A percentile compares a stretch with the other conserved stretches of the same genome.
These are phyloP conservation scores for Trichonephila clavata DNA, from an alignment of 1,140 invertebrate species.

Conservation along the genomic window DNA sequence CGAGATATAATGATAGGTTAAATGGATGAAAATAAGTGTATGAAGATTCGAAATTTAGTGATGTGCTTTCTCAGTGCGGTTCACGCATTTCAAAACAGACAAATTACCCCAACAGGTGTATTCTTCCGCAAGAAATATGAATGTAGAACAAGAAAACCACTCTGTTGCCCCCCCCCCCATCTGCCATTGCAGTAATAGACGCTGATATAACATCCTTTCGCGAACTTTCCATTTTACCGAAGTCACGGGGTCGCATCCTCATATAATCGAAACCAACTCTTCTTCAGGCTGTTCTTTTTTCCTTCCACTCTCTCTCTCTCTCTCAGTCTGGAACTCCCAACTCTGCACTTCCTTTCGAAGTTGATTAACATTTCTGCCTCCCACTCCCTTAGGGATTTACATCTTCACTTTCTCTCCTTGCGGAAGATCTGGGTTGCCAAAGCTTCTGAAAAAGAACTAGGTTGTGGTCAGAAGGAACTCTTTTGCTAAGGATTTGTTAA, in stretches of 20 bases:
- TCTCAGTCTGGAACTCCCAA: background rate
- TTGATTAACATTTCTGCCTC: slow-evolving; percentile 17
- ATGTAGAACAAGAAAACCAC: slow-evolving; percentile 3
- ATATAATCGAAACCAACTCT: background rate
- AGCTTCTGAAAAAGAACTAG: background rate
- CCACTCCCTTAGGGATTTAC: background rate
- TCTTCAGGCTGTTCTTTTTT: background rate
- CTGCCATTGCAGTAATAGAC: background rate
- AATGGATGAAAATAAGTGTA: too few relatives aligned
- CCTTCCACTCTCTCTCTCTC: background rate
- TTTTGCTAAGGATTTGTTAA: background rate
- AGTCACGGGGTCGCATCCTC: slow-evolving; percentile 2
- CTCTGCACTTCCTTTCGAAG: slow-evolving; percentile 27
- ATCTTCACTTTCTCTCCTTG: background rate
- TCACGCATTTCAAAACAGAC: too few relatives aligned
- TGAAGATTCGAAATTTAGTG: too few relatives aligned
- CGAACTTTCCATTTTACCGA: background rate
- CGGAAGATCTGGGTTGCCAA: background rate
- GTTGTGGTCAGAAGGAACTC: background rate
- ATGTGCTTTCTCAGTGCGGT: too few relatives aligned
- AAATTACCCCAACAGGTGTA: background rate
- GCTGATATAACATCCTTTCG: background rate
- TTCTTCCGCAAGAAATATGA: background rate
- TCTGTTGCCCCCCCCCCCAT: background rate
- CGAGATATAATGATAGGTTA: too few relatives aligned